Conservation (phyloP, 2,888 invertebrate genomes). For the Catocala fraxini region DNA sequence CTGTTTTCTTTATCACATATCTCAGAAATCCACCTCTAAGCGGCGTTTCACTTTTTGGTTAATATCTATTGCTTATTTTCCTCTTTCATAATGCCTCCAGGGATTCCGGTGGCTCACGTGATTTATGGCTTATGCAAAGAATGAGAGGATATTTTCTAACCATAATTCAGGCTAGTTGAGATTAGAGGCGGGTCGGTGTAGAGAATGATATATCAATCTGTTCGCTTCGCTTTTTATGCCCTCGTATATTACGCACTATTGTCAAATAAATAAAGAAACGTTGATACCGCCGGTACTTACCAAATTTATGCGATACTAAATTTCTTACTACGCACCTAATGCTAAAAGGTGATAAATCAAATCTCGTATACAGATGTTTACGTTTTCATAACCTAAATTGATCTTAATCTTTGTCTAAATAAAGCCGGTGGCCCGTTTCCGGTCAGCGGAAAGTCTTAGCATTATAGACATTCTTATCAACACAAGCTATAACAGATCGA, state of each 20-base stretch:
- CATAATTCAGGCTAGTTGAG: conserved; percentile 84
- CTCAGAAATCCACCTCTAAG: conserved; percentile 49
- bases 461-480: too few relatives aligned
- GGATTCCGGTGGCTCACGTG: conserved; percentile 78
- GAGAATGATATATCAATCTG: conserved; percentile 79
- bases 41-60: conserved; percentile 68
- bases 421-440: too few relatives aligned
- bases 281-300: conserved; percentile 37
- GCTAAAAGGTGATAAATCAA: conserved; percentile 25
- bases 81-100: conserved; percentile 74
- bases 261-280: conserved; percentile 55
- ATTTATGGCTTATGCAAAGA: conserved; percentile 85
- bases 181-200: conserved; percentile 73
- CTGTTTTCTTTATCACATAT: conserved; percentile 50
- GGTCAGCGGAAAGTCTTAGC: too few relatives aligned
- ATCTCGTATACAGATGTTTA: conserved; percentile 12
- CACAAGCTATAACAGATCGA: too few relatives aligned
- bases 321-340: conserved; percentile 29
- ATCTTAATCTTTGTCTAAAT: too few relatives aligned
- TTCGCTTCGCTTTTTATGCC: conserved; percentile 58
- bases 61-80: conserved; percentile 83
- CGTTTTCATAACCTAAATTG: neutral
- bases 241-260: conserved; percentile 57
- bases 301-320: conserved; percentile 44
- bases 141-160: conserved; percentile 83